phyloP scores from a whole-genome alignment of 2,113 vertebrate genomes.

The Guaruba guarouba region DNA sequence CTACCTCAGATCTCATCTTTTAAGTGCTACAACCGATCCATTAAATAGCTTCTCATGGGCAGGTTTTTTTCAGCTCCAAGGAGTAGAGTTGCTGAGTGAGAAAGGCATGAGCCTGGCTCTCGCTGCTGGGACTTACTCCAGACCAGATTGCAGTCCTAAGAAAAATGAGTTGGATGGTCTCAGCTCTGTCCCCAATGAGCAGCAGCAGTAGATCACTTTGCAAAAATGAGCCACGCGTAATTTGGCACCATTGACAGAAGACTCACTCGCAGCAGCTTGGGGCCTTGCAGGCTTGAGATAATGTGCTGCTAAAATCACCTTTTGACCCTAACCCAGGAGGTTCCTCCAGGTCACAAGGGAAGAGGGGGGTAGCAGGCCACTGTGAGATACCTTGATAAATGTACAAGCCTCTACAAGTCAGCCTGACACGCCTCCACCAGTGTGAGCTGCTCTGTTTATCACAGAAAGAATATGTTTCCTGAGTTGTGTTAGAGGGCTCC shows the following conservation, averaged over 20 bases:
- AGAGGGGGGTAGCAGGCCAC: not conserved
- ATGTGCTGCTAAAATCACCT: slow-evolving; percentile 60
- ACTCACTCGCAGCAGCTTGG: slow-evolving; percentile 30
- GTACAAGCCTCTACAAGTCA: not conserved
- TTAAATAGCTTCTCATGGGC: slow-evolving; percentile 35
- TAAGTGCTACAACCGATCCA: not conserved
- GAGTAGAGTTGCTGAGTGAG: slow-evolving; percentile 72
- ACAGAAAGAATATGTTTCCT: not conserved
- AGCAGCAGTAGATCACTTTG: slow-evolving; percentile 68
- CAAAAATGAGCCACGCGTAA: slow-evolving; percentile 67
- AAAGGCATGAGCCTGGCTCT: slow-evolving; percentile 29
- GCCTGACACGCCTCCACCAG: not conserved
- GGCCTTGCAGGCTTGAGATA: slow-evolving; percentile 57
- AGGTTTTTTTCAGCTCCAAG: slow-evolving; percentile 35
- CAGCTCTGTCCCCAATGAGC: slow-evolving; percentile 57
- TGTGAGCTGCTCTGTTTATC: slow-evolving; percentile 4
- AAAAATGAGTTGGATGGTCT: slow-evolving; percentile 67
- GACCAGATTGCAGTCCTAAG: slow-evolving; percentile 55
- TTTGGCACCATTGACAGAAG: slow-evolving; percentile 69
- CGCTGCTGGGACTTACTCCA: slow-evolving; percentile 48
- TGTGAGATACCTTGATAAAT: slow-evolving; percentile 53
- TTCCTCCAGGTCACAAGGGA: slow-evolving; percentile 42
- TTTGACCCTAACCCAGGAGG: slow-evolving; percentile 61
- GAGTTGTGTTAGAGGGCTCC: not conserved
- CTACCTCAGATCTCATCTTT: not conserved